phyloP scores from a whole-genome alignment of 2,797 vertebrate genomes.

The Acanthiza pusilla region DNA sequence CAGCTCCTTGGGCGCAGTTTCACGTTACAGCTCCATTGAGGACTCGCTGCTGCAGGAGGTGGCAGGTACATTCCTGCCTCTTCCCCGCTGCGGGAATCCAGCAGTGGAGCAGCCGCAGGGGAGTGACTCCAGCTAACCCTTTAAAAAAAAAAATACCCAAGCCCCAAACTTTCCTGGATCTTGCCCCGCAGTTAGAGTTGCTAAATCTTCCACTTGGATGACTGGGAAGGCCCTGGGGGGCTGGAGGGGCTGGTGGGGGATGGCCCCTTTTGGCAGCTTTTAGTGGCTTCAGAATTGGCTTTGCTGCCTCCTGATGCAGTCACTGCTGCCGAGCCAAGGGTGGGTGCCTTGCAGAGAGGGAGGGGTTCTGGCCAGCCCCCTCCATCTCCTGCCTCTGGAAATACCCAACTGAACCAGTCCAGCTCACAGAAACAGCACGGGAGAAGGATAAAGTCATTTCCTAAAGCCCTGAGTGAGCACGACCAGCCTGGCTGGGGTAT shows the following conservation, averaged over 20 bases:
- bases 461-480: background rate
- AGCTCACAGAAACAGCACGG: background rate
- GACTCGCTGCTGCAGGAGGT: conserved; percentile 39
- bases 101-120: background rate
- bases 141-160: background rate
- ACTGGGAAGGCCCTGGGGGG: background rate
- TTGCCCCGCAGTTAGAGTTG: background rate
- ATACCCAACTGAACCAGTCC: background rate
- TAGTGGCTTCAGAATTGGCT: background rate
- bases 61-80: conserved; percentile 57
- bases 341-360: background rate
- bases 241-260: background rate
- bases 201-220: background rate
- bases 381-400: background rate
- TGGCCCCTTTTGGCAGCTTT: conserved; percentile 14
- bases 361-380: background rate
- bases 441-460: background rate
- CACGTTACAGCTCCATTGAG: background rate
- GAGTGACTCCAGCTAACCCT: background rate
- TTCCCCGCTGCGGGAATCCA: background rate
- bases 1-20: background rate
- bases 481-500: background rate
- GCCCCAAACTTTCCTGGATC: background rate
- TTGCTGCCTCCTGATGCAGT: background rate
- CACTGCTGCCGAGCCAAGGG: background rate